Base-by-base conservation (phyloP, 2,113 vertebrate species). In the Rhegmatorhina hoffmannsi region DNA sequence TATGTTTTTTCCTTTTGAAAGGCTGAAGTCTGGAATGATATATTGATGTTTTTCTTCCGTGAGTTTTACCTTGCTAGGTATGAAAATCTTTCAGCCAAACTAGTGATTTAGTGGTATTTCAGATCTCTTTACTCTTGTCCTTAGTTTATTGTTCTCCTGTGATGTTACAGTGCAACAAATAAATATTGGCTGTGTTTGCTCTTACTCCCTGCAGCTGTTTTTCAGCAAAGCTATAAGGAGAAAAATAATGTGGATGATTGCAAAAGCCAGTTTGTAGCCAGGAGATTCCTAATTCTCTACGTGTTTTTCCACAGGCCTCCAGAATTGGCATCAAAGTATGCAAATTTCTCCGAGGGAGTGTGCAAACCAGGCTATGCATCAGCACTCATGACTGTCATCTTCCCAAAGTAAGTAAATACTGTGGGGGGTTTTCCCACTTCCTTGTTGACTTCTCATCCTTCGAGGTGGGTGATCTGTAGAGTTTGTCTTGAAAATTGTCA, bases 341-440 rank as follows among this genome's bases (percentile, higher is more conserved):
- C 98, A 86, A 99, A 99, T 98, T 98, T 99, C 95, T 99, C 98
- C 36, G 98, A 99, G 69, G 99, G 99, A 94, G 84, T 94, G 87
- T 99, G 99, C 98, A 99, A 98, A 84, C 99, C 98, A 20, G 99
- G 99, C 95, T 99, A 99, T 60, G 98, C 99, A 63, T 98, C 99
- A 70, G 98, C 99, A 62, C 98, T 99, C 97, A 99, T 99, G 99
- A 98, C 98, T 47, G 96, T 98, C 97, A 99, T 99, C 98, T 99
- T 99, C 94, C 99, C 99, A 86, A 99, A 99, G 99, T 99, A 98
- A 99, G 99, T 97, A 77, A 74, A 76, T 18, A 24, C 34, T 52
- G 58, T 43, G 68, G 21, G 4, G 29, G 33, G n/a, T 23, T 63
- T n/a, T 40, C 69, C 28, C 13, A 33, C 28, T 89, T 89, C 28